Evolutionary conservation across 2,113 vertebrate species (phyloP), one percentile per base, ranked within the genome.

Genomic region (Chloropsis cyanopogon): DNA sequence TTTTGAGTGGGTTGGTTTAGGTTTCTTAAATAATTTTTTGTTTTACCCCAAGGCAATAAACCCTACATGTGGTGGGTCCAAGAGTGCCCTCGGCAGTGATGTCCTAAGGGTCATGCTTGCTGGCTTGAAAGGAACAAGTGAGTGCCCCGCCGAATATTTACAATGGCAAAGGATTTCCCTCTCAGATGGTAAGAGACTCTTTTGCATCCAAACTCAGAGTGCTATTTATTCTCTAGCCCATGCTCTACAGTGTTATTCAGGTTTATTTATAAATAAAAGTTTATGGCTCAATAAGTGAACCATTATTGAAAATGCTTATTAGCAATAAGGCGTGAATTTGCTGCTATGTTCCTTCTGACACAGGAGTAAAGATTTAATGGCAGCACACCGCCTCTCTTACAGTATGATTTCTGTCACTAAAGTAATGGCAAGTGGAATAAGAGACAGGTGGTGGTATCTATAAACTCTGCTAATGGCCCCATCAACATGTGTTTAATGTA

Each of bases 401-500:
- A 93, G 69, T 90, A 89, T 92, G 94, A 95, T 97, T 97, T 97
- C 90, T 97, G 95, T 63, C 95, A 96, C 96, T 97, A 97, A 97
- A 97, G 96, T 94, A 97, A 83, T 73, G 96, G 71, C 91, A 92
- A 96, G 97, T 97, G 96, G 96, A 97, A 94, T 88, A 96, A 95
- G 56, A 95, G 95, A 97, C 98, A 98, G 98, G 97, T 98, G 98
- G 98, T 93, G 59, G 95, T 97, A 96, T 97, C 97, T 97, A 96
- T 97, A 97, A 96, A 97, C 80, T 86, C 92, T 91, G 93, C 88
- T 98, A 98, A 98, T 98, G 96, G 97, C 93, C 83, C 96, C 97
- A 97, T 97, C 97, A 96, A 95, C 97, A 91, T 96, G 97, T 97
- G 98, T 97, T 98, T 97, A 96, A 97, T 98, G 97, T 92, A 95